Evolutionary conservation across 1,140 invertebrate species (phyloP), one percentile per base, ranked within the genome.

Genomic region (Eubasilissa regina): DNA sequence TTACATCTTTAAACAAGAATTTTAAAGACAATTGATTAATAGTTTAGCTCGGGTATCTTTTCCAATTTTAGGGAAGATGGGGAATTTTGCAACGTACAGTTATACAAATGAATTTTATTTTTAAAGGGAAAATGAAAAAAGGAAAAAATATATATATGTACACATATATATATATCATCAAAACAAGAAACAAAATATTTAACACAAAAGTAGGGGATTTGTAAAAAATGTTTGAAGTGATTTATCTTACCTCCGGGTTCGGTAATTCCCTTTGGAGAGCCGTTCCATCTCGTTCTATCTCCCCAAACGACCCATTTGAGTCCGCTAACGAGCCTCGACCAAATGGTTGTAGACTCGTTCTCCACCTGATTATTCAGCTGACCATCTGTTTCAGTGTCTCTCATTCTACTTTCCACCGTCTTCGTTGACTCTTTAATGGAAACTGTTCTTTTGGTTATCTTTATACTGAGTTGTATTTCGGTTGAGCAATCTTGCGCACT

Each of bases 391-490:
- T 51, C 35, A 51, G 17, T 19, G 6, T 70, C 47, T 15, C 12
- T 17, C 10, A 44, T 19, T 25, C n/a, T 12, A 15, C 15, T 35
- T 13, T 17, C 21, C 19, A 82, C 11, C 19, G 48, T 44, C 35
- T 58, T 79, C n/a, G 58, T 75, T 3, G 81, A 75, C 53, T 83
- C 81, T 51, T 76, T 83, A 7, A 83, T 77, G 4, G 81, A 85
- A 1, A 89, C 85, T 80, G 86, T 89, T 77, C 85, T 89, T 79
- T 88, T 89, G 4, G 87, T 89, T 21, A 90, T 87, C 12, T 86
- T 84, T 70, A 90, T 89, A 83, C 89, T 89, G 25, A 90, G 88
- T 81, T 90, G 87, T 82, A 90, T 87, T 80, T 89, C 89, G 7
- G 89, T 89, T 81, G 79, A 76, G 75, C 87, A 86, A 53, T 89